Evolutionary conservation across 92 coral and sea anemone species (phyloP).

Genomic region (Anthopleura xanthogrammica): DNA sequence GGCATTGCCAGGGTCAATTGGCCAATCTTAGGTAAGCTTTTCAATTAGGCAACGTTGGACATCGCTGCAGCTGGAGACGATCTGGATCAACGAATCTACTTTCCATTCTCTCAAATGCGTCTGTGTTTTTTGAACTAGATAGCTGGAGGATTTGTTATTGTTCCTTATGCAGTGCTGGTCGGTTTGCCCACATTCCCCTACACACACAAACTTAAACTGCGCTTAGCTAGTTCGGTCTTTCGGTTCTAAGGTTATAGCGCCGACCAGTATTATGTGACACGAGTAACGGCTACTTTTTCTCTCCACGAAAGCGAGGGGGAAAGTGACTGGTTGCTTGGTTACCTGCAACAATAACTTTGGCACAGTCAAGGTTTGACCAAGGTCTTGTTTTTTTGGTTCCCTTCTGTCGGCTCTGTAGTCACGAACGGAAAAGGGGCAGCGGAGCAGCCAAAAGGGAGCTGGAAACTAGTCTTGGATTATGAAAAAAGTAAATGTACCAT

Average conservation of each 20-base stretch:
- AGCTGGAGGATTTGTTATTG: neutral
- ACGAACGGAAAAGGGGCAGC: neutral
- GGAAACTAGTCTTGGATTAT: neutral
- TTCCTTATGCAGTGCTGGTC: constrained; percentile 1
- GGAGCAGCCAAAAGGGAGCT: constrained; percentile 4
- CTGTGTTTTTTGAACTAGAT: neutral
- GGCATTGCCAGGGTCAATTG: neutral
- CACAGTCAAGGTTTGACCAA: neutral
- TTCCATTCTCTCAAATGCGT: neutral
- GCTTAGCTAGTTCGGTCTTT: neutral
- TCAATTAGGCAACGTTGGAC: neutral
- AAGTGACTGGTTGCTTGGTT: neutral
- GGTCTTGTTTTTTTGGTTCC: neutral
- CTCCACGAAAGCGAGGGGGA: neutral
- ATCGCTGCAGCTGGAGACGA: neutral
- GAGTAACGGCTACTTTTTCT: neutral
- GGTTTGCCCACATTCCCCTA: neutral
- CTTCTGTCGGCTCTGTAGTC: neutral
- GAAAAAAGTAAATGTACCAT: no score
- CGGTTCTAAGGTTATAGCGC: neutral
- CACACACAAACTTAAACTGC: neutral
- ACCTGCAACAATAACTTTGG: neutral
- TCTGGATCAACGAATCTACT: neutral
- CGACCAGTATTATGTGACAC: neutral
- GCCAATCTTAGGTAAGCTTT: neutral